Evolutionary conservation across 2,113 vertebrate species (phyloP), one percentile per base, ranked within the genome.

Genomic region (Euleptes europaea): DNA sequence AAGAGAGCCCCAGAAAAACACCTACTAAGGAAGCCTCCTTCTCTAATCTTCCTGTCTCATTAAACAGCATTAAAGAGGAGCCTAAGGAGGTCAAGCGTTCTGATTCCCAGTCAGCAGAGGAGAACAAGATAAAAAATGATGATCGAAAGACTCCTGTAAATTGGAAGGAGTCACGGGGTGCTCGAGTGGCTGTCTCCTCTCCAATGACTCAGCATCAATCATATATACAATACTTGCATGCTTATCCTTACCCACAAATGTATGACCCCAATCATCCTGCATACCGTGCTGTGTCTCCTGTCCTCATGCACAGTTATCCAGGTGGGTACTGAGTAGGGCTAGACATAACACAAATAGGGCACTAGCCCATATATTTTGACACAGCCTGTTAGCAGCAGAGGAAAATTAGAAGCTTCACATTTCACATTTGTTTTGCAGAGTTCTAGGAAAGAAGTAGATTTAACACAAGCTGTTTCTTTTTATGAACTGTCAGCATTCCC

Each of bases 191-290:
- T 0, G 98, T 98, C 76, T 98, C 98, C 57, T 98, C 98, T 3
- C 97, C 98, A 73, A 97, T 98, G 97, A 98, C 97, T 87, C 97
- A 98, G 87, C 98, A 99, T 90, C 98, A 98, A 91, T 97, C 98
- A 17, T 99, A 99, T 94, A 97, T 99, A 89, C 98, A 99, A 94
- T 99, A 99, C 95, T 96, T 99, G 96, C 98, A 98, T 89, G 97
- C 98, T 72, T 98, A 99, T 85, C 98, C 98, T 38, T 99, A 99
- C 95, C 96, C 99, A 14, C 97, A 99, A 86, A 98, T 99, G 97
- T 99, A 98, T 49, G 98, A 99, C 94, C 94, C 97, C 67, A 95
- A 96, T 87, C 98, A 97, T 94, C 97, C 96, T 82, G 97, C 98
- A 65, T 99, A 98, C 93, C 96, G 98, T 0, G 98, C 98, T 81